Base-by-base conservation (phyloP, 1,140 invertebrate genomes). In the Cardiocondyla obscurior region DNA sequence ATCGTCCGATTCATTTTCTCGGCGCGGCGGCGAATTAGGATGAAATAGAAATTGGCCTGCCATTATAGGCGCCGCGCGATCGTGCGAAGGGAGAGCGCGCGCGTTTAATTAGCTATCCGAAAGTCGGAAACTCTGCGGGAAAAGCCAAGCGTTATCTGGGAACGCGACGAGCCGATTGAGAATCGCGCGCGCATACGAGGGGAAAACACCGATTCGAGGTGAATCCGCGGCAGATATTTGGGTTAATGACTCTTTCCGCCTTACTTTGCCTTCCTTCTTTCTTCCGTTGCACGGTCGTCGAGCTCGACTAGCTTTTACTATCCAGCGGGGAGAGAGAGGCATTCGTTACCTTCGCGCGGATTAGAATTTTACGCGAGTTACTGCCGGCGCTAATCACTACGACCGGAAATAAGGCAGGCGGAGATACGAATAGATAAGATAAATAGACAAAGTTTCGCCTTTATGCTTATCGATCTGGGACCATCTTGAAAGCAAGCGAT, bases 81-180 rank as follows among this genome's bases (percentile, higher is more conserved):
- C 90, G 89, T 90, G 90, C 84, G 90, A 90, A 90, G 89, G 76
- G 90, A 90, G 89, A 90, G 88, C 64, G 85, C 85, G 85, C 85
- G 84, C 69, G 58, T 84, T 88, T 89, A 90, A 90, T 90, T 90
- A 89, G 83, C 83, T 90, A 86, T 90, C 85, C 89, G 90, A 90
- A 90, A 90, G 90, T 82, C 67, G 89, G 86, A 86, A 90, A 88
- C 51, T 73, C 88, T 51, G 76, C 82, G 84, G 82, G 88, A 90
- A 67, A 82, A 82, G 16, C 16, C 10, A n/a, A n/a, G 49, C 12
- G 33, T 42, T 58, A 83, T 83, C 67, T 83, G 76, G 70, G 84
- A 65, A 77, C 81, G 46, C 55, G 25, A 22, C 44, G 53, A 5
- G 44, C 36, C 42, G 74, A 79, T 44, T 73, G 33, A 81, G 53